phyloP scores from a whole-genome alignment of 1,140 invertebrate species.

The Fopius arisanus region DNA sequence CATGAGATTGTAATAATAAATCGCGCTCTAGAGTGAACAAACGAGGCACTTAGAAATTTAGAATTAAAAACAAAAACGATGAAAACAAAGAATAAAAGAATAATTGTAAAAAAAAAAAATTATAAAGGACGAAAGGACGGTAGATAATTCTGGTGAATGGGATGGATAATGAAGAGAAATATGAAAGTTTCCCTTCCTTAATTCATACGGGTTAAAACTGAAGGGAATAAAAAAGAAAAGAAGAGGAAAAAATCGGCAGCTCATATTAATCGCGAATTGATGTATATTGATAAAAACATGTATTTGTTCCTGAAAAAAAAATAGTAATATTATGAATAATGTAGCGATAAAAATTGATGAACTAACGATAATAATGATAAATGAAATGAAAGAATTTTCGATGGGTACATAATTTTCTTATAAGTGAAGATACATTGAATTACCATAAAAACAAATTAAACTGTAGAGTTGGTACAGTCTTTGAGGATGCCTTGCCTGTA shows the following conservation, averaged over 20 bases:
- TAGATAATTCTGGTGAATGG: not conserved
- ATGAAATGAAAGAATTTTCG: slow-evolving; percentile 50
- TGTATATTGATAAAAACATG: slow-evolving; percentile 61
- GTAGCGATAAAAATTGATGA: slow-evolving; percentile 50
- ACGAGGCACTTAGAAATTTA: not conserved
- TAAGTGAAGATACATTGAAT: slow-evolving; percentile 57
- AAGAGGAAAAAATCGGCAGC: slow-evolving; percentile 36
- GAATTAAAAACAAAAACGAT: not conserved
- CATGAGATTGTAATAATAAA: not conserved
- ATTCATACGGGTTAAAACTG: slow-evolving; percentile 36
- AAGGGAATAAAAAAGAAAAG: slow-evolving; percentile 19
- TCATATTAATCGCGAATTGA: slow-evolving; percentile 60
- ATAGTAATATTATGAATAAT: slow-evolving; percentile 24
- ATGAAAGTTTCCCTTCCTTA: slow-evolving; percentile 22
- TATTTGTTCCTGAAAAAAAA: slow-evolving; percentile 58
- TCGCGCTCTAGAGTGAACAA: not conserved
- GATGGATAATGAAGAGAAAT: not conserved
- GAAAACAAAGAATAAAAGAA: not conserved
- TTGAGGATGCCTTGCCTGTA: slow-evolving; percentile 65
- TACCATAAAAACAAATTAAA: slow-evolving; percentile 50
- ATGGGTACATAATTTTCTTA: slow-evolving; percentile 63
- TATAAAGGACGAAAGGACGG: not conserved
- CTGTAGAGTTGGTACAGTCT: slow-evolving; percentile 63
- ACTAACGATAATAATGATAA: slow-evolving; percentile 51
- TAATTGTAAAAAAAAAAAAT: slow-evolving; percentile 5